A percentile compares a stretch with the other conserved stretches of the same genome.
These are phyloP conservation scores for Tetranychus truncatus DNA, from an alignment of 2,888 invertebrate genomes.

Conservation along the genomic window DNA sequence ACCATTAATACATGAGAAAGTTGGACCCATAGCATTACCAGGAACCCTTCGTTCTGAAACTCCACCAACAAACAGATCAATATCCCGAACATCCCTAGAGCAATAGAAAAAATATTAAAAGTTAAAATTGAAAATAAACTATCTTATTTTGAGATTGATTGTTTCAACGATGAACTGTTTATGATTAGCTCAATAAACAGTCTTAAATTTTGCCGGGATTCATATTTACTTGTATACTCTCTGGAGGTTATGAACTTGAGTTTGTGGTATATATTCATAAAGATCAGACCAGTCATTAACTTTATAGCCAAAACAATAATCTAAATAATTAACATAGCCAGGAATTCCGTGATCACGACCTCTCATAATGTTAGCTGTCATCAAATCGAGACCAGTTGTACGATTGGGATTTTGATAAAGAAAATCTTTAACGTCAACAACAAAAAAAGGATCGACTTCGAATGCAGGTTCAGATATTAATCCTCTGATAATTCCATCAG, in stretches of 20 bases:
- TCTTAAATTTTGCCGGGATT: background rate
- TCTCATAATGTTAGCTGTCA: conserved; percentile 18
- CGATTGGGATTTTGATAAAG: conserved; percentile 19
- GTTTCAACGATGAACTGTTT: too few species aligned
- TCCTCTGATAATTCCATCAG: conserved; percentile 11
- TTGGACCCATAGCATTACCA: conserved; percentile 61
- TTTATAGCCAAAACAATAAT: conserved; percentile 19
- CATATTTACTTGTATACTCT: conserved; percentile 15
- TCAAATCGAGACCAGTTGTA: conserved; percentile 19
- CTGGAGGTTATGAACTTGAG: conserved; percentile 13
- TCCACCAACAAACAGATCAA: conserved; percentile 71
- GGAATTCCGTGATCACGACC: conserved; percentile 22
- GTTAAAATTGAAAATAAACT: background rate
- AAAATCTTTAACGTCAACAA: conserved; percentile 21
- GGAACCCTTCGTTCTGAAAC: conserved; percentile 54
- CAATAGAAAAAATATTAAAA: background rate
- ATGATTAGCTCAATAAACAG: background rate
- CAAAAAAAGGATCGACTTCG: conserved; percentile 19
- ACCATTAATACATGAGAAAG: conserved; percentile 59
- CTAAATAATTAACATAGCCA: conserved; percentile 20
- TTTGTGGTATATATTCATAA: conserved; percentile 16
- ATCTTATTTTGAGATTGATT: too few species aligned
- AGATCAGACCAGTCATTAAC: conserved; percentile 19
- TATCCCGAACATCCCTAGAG: conserved; percentile 48
- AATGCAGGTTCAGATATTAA: conserved; percentile 9